Base-by-base conservation (phyloP, 2,113 vertebrate genomes). In the Odobenus rosmarus region DNA sequence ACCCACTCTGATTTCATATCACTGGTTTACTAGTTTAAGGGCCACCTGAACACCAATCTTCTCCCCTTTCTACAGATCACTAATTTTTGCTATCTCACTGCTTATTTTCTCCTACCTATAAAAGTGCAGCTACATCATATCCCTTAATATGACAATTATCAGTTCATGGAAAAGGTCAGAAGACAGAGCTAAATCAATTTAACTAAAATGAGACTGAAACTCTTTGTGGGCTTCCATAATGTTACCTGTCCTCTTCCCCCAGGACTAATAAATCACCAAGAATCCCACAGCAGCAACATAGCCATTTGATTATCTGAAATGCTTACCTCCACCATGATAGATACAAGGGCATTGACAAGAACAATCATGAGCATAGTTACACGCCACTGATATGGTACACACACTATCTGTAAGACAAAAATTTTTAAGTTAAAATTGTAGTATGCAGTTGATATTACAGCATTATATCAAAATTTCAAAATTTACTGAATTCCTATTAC, bases 281-380 rank as follows among this genome's bases (percentile, higher is more conserved):
- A 97, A 64, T 31, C n/a, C 21, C 69, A 77, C 77, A 89, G 24
- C 64, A 95, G 67, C 57, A 71, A 10, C n/a, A 46, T 4, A 90
- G 59, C 4, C 83, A 96, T 92, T 3, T 71, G 31, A 88, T 53
- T 31, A 71, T 23, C 24, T 83, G 36, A 59, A 36, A 85, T 71
- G 94, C 99, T 99, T 99, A 99, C 99, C 99, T 99, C 99, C 1
- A 98, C 98, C 94, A 99, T 39, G 92, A 99, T 76, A 0, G 99
- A 99, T 0, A 99, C 98, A 53, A 98, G 64, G 74, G 99, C 98
- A 97, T 99, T 99, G 95, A 98, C 77, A 95, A 99, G 1, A 87
- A 99, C 98, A 49, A 99, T 98, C 85, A 99, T 1, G 82, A 99
- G 98, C 93, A 99, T 98, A 76, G 96, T 98, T 23, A 99, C 0